Percentiles rank a stretch among this genome's conserved stretches.
phyloP scores from a whole-genome alignment of 2,888 invertebrate species.

The Drosophila nigricruria region DNA sequence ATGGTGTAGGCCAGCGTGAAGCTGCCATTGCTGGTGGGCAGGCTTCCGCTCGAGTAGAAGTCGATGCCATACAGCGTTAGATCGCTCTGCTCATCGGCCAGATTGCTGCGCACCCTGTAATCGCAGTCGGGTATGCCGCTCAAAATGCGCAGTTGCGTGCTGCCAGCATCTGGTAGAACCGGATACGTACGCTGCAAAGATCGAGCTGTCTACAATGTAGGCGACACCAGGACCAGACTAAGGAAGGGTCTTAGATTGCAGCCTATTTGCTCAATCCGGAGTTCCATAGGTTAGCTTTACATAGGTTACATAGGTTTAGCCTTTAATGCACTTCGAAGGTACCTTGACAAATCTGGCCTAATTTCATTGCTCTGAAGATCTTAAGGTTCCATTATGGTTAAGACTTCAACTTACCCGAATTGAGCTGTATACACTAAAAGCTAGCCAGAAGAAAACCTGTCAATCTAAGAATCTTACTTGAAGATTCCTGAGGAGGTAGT shows the following conservation, averaged over 20 bases:
- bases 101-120: slow-evolving; percentile 71
- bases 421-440: no score
- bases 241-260: neutral
- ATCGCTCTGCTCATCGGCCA: slow-evolving; percentile 32
- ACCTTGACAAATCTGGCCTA: neutral
- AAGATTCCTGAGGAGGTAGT: no score
- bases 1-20: slow-evolving; percentile 56
- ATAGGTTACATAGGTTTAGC: neutral
- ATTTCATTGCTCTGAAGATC: neutral
- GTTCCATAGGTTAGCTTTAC: no score
- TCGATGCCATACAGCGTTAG: slow-evolving; percentile 69
- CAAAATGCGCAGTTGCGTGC: slow-evolving; percentile 90
- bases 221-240: neutral
- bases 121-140: slow-evolving; percentile 87
- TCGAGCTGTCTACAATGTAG: neutral
- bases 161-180: slow-evolving; percentile 87
- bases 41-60: slow-evolving; percentile 62
- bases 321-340: neutral
- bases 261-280: neutral
- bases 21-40: slow-evolving; percentile 56
- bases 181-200: slow-evolving; percentile 88
- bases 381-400: neutral
- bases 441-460: neutral
- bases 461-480: neutral
- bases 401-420: neutral